These are phyloP conservation scores for Rhimphoctona megacephalus DNA, from an alignment of 2,888 invertebrate genomes.

Conservation along the genomic window DNA sequence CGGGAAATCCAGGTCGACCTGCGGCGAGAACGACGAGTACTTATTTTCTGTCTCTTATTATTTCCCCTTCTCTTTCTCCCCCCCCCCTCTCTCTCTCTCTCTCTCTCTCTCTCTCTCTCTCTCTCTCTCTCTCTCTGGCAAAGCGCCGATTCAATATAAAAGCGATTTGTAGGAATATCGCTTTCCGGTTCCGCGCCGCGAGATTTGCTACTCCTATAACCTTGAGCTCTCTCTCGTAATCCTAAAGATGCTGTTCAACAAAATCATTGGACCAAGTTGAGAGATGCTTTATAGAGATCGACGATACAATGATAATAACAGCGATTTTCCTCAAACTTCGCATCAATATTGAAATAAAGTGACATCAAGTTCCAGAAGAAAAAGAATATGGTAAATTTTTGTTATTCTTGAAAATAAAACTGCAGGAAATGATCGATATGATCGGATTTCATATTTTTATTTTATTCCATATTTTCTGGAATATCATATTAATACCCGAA, in stretches of 20 bases:
- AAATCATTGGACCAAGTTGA: not conserved
- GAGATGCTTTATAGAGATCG: not conserved
- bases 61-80: not conserved
- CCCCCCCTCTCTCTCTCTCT: slow-evolving; percentile 11
- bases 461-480: not conserved
- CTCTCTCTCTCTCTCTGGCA: slow-evolving; percentile 22
- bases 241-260: not conserved
- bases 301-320: not conserved
- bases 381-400: not conserved
- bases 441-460: not conserved
- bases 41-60: slow-evolving; percentile 35
- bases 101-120: not conserved
- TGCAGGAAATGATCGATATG: not conserved
- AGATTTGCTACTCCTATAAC: slow-evolving; percentile 30
- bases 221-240: slow-evolving; percentile 28
- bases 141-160: slow-evolving; percentile 62
- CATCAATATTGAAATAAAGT: not conserved
- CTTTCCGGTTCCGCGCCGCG: slow-evolving; percentile 45
- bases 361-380: not conserved
- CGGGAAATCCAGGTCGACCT: slow-evolving; percentile 55
- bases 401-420: not conserved
- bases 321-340: not conserved
- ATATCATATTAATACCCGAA: not conserved
- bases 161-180: slow-evolving; percentile 64
- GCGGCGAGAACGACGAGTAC: slow-evolving; percentile 37